Conservation (phyloP, 2,888 invertebrate genomes). For the Himalopsyche anomala region DNA sequence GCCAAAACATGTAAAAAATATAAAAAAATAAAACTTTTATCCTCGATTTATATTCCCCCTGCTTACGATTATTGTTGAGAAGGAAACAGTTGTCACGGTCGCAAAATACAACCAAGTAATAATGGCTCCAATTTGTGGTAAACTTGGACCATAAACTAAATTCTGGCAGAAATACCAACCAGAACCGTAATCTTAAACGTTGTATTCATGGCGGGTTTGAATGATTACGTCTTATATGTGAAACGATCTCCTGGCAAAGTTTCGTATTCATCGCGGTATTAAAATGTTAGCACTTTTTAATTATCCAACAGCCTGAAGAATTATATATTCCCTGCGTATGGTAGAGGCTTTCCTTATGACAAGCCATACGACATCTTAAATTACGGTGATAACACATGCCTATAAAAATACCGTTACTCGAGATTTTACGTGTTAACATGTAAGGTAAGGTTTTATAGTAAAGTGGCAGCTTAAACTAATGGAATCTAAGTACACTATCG, state of each 20-base stretch:
- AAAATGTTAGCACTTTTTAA: not conserved
- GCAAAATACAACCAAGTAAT: slow-evolving; percentile 47
- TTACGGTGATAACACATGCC: too few species aligned
- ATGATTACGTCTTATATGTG: not conserved
- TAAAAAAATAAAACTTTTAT: slow-evolving; percentile 1
- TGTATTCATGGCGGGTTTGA: slow-evolving; percentile 45
- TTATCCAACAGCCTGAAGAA: not conserved
- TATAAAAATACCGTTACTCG: too few species aligned
- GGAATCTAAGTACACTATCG: too few species aligned
- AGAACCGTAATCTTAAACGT: slow-evolving; percentile 48
- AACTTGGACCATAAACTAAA: slow-evolving; percentile 60
- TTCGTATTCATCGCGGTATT: not conserved
- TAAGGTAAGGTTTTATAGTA: too few species aligned
- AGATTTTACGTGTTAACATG: too few species aligned
- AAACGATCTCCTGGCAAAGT: not conserved
- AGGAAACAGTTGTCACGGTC: slow-evolving; percentile 53
- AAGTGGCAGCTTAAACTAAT: too few species aligned
- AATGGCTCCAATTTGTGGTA: slow-evolving; percentile 59
- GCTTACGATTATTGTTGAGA: slow-evolving; percentile 38
- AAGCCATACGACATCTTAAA: too few species aligned
- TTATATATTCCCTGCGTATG: too few species aligned
- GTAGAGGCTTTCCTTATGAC: too few species aligned
- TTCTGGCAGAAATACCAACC: slow-evolving; percentile 51
- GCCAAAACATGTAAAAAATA: slow-evolving; percentile 6
- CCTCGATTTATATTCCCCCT: slow-evolving; percentile 2